Conservation (phyloP, 2,113 vertebrate species). For the Eptesicus fuscus region DNA sequence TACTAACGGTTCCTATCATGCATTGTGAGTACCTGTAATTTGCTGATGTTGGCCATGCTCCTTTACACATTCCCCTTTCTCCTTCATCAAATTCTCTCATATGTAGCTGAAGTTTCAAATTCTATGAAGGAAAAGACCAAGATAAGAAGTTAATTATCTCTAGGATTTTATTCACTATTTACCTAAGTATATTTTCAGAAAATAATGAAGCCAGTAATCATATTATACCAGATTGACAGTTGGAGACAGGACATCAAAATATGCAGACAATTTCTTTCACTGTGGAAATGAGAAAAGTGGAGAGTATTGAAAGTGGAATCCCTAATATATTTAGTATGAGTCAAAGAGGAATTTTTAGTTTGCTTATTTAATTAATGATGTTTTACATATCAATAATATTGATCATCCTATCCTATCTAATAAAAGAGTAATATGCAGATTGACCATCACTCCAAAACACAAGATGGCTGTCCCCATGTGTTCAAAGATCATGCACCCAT, state of each 20-base stretch:
- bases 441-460: too few species aligned
- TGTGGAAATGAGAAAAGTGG: not conserved
- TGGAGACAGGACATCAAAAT: not conserved
- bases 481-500: too few species aligned
- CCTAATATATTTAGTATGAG: not conserved
- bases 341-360: not conserved
- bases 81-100: not conserved
- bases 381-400: not conserved
- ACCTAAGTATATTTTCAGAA: not conserved
- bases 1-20: not conserved
- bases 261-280: not conserved
- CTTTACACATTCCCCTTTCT: not conserved
- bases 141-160: not conserved
- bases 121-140: not conserved
- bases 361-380: not conserved
- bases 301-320: not conserved
- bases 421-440: too few species aligned
- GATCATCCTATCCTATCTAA: not conserved
- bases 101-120: not conserved
- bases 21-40: not conserved
- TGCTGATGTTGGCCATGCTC: not conserved
- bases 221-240: not conserved
- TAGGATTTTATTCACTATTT: not conserved
- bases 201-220: not conserved
- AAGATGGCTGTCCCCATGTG: too few species aligned